Base-by-base conservation (phyloP, 2,797 vertebrate species). In the Phataginus tetradactyla region DNA sequence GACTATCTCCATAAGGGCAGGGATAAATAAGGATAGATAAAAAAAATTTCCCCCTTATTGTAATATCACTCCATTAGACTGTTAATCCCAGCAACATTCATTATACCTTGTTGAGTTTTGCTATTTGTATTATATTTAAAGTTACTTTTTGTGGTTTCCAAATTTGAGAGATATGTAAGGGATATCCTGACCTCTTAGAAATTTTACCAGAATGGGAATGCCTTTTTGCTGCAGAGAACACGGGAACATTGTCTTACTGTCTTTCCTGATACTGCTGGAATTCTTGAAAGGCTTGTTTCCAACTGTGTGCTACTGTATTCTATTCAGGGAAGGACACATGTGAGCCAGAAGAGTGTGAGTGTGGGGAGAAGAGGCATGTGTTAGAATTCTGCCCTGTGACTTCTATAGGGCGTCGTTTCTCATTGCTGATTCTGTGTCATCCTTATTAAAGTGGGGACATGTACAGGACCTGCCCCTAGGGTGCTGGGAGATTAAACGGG, bases 1-100 rank as follows among this genome's bases (percentile, higher is more conserved):
- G 90, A 53, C 69, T 94, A 85, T 88, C 61, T 92, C 32, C 7
- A 59, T 79, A 86, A 94, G 18, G 45, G 55, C 29, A 71, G 72
- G 49, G 20, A 68, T 78, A 69, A 90, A 84, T 77, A 45, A 90
- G 25, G 37, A n/a, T 14, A 42, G 53, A 51, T 42, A 66, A 21
- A 21, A n/a, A 51, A 29, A 25, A 12, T 27, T 55, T 49, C 11
- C 20, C 3, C 42, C 34, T 59, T 49, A n/a, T 39, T 85, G 7
- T 79, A 86, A 79, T 4, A 27, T 74, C 29, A 66, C n/a, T 11
- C 77, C 66, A 9, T 80, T 90, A 68, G 59, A 45, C 29, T 27
- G 8, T 66, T 66, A 63, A 42, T n/a, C 18, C 18, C 11, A 77
- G 12, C 34, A 75, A 8, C 10, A 72, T 49, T 75, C 15, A 45